These are phyloP conservation scores for Doris montereyensis DNA, from an alignment of 2,888 invertebrate species.

Conservation along the genomic window DNA sequence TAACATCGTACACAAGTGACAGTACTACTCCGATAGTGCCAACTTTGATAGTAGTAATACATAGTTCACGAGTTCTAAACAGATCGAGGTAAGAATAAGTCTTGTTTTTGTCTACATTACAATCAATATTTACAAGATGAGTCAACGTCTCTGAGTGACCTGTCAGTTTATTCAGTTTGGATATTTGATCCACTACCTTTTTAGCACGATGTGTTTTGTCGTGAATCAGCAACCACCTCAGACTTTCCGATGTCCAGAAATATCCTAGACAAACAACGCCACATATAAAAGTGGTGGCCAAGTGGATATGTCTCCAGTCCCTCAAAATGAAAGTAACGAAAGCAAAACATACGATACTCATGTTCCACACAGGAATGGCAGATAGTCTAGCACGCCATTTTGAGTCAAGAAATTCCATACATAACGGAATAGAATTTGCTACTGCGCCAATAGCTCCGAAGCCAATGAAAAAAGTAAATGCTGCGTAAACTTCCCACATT, in stretches of 20 bases:
- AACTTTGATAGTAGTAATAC: background rate
- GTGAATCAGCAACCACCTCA: background rate
- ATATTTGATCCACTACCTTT: background rate
- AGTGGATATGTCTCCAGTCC: background rate
- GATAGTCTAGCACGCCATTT: background rate
- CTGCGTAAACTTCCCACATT: background rate
- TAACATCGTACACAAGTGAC: background rate
- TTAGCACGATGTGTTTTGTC: background rate
- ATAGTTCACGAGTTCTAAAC: background rate
- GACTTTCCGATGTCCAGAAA: background rate
- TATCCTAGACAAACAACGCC: background rate
- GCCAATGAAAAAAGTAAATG: background rate
- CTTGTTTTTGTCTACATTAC: background rate
- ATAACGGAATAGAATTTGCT: background rate
- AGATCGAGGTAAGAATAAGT: background rate
- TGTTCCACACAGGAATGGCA: background rate
- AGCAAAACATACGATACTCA: background rate
- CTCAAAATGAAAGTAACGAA: background rate
- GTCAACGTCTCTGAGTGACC: too few relatives aligned
- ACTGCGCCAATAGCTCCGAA: background rate
- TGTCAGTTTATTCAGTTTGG: background rate
- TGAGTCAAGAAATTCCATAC: background rate
- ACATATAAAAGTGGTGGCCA: background rate
- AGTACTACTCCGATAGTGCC: background rate
- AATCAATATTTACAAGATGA: background rate